Conservation (phyloP, 2,797 vertebrate species). For the Ctenopoma kingsleyae region DNA sequence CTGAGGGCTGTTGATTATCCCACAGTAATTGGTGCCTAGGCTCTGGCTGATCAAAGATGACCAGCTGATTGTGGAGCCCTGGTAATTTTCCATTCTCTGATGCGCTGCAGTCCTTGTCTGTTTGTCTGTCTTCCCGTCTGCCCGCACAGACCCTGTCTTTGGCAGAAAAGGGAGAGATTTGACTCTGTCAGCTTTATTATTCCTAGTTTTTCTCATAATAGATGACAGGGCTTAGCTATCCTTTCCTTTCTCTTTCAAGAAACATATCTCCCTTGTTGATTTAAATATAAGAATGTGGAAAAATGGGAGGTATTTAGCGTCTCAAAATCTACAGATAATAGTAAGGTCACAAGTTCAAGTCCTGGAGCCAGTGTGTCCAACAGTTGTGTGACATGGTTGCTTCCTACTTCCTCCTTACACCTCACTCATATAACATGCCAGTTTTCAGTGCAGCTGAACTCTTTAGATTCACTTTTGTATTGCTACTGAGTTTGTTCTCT, state of each 20-base stretch:
- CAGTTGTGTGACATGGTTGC: constrained; percentile 29
- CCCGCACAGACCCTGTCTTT: constrained; percentile 17
- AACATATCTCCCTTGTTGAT: constrained; percentile 8
- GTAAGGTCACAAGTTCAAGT: constrained; percentile 27
- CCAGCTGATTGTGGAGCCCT: constrained; percentile 62
- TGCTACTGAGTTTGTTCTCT: constrained; percentile 7
- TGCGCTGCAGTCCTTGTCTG: constrained; percentile 48
- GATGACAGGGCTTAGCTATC: constrained; percentile 15
- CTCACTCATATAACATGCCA: constrained; percentile 18
- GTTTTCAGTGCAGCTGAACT: constrained; percentile 5
- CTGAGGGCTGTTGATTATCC: constrained; percentile 65
- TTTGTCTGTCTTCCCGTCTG: constrained; percentile 31
- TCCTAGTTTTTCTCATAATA: constrained; percentile 39
- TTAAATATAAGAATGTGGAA: constrained; percentile 18
- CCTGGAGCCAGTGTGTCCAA: neutral
- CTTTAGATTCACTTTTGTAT: neutral
- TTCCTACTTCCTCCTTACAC: neutral
- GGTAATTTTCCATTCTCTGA: constrained; percentile 75
- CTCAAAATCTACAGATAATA: constrained; percentile 16
- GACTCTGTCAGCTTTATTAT: constrained; percentile 40
- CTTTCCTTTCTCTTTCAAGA: constrained; percentile 22
- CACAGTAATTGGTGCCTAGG: constrained; percentile 75
- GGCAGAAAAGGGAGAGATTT: constrained; percentile 13
- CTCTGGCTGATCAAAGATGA: constrained; percentile 72
- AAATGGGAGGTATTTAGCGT: constrained; percentile 8